Percentiles rank a stretch among this genome's conserved stretches.
phyloP scores from a whole-genome alignment of 2,797 vertebrate genomes.

The Propithecus perrieri region DNA sequence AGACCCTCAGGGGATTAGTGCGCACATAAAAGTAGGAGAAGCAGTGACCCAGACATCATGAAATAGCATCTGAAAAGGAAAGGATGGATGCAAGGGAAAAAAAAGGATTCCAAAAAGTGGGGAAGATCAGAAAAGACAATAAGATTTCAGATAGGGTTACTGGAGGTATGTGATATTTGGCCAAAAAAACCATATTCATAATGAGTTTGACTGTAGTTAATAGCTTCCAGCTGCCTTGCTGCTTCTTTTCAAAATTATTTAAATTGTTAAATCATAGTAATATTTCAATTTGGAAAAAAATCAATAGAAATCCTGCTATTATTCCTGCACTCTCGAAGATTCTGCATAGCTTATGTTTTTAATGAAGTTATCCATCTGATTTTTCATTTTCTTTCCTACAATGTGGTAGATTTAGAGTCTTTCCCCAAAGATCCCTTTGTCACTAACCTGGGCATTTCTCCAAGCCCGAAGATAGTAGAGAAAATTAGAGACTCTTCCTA shows the following conservation, averaged over 20 bases:
- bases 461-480: slow-evolving; percentile 86
- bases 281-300: slow-evolving; percentile 66
- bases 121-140: not conserved
- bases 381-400: slow-evolving; percentile 72
- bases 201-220: slow-evolving; percentile 24
- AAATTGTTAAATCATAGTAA: slow-evolving; percentile 63
- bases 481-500: slow-evolving; percentile 89
- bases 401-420: slow-evolving; percentile 80
- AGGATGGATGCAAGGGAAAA: not conserved
- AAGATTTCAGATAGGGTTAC: not conserved
- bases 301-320: slow-evolving; percentile 58
- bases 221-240: slow-evolving; percentile 18
- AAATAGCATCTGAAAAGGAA: not conserved
- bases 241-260: slow-evolving; percentile 54
- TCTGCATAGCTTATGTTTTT: slow-evolving; percentile 59
- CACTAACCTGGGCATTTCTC: slow-evolving; percentile 86
- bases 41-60: not conserved
- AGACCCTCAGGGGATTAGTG: not conserved
- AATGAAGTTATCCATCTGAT: slow-evolving; percentile 72
- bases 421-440: slow-evolving; percentile 80
- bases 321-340: slow-evolving; percentile 32
- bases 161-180: not conserved
- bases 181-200: not conserved
- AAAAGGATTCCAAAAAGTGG: not conserved
- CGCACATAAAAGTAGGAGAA: not conserved